Conservation (phyloP, 2,888 invertebrate genomes). For the Halocaridina rubra region DNA sequence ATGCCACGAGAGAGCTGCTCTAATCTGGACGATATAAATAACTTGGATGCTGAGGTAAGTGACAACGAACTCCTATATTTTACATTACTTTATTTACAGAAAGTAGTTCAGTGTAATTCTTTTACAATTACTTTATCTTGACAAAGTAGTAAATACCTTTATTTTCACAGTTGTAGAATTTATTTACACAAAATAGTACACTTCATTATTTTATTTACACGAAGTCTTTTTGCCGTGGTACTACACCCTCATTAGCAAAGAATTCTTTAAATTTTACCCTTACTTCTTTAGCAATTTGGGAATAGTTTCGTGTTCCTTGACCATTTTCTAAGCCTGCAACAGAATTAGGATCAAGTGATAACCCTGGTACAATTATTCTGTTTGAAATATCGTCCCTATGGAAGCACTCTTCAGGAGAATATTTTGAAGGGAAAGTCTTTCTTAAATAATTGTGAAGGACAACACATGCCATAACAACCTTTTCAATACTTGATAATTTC, state of each 20-base stretch:
- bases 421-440: not conserved
- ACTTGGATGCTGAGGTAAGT: not conserved
- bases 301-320: too few relatives aligned
- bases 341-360: constrained; percentile 6
- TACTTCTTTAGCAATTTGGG: too few relatives aligned
- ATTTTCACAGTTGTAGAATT: too few relatives aligned
- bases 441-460: too few relatives aligned
- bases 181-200: too few relatives aligned
- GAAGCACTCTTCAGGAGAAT: not conserved
- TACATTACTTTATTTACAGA: constrained; percentile 1
- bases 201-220: too few relatives aligned
- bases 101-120: not conserved
- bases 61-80: not conserved
- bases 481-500: not conserved
- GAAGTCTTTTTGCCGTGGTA: too few relatives aligned
- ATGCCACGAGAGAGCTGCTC: constrained; percentile 3
- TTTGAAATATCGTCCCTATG: too few relatives aligned
- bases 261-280: too few relatives aligned
- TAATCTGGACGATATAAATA: not conserved
- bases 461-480: not conserved
- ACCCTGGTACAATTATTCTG: constrained; percentile 4
- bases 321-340: not conserved
- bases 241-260: too few relatives aligned
- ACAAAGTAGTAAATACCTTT: too few relatives aligned
- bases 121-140: too few relatives aligned